A percentile compares a stretch with the other conserved stretches of the same genome.
Evolutionary conservation across 2,113 vertebrate species (phyloP).

Genomic region (Tautogolabrus adspersus): DNA sequence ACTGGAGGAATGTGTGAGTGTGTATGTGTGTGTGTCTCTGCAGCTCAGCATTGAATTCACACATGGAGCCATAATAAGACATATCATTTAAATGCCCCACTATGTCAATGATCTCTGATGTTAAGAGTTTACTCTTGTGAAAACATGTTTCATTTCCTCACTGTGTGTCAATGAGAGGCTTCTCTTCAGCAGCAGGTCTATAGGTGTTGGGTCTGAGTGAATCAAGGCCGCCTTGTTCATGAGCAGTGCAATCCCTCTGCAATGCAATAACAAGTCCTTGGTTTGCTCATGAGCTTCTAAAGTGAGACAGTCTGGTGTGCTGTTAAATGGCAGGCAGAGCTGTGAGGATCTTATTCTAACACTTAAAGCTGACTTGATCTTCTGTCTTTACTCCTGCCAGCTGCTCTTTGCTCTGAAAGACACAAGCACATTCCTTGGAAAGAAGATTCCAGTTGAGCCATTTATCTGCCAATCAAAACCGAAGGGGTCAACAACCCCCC

Average conservation of each 20-base stretch:
- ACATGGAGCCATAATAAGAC: conserved; percentile 28
- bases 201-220: conserved; percentile 40
- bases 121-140: conserved; percentile 39
- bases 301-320: conserved; percentile 71
- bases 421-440: conserved; percentile 86
- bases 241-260: conserved; percentile 34
- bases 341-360: conserved; percentile 86
- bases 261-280: conserved; percentile 68
- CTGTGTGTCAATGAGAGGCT: conserved; percentile 28
- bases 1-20: conserved; percentile 34
- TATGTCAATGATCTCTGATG: conserved; percentile 30
- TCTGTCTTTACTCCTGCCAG: conserved; percentile 81
- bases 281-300: conserved; percentile 77
- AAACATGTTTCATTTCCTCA: conserved; percentile 43
- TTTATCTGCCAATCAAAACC: conserved; percentile 78
- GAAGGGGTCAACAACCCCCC: conserved; percentile 75
- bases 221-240: conserved; percentile 48
- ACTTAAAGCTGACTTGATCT: conserved; percentile 83
- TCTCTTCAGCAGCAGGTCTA: conserved; percentile 40
- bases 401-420: conserved; percentile 87
- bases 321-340: conserved; percentile 78
- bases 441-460: conserved; percentile 76
- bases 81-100: conserved; percentile 34
- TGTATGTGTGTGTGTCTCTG: conserved; percentile 39
- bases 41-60: conserved; percentile 60